Percentiles rank a stretch among this genome's conserved stretches.
phyloP scores from a whole-genome alignment of 2,113 vertebrate genomes.

The Morphnarchus princeps region DNA sequence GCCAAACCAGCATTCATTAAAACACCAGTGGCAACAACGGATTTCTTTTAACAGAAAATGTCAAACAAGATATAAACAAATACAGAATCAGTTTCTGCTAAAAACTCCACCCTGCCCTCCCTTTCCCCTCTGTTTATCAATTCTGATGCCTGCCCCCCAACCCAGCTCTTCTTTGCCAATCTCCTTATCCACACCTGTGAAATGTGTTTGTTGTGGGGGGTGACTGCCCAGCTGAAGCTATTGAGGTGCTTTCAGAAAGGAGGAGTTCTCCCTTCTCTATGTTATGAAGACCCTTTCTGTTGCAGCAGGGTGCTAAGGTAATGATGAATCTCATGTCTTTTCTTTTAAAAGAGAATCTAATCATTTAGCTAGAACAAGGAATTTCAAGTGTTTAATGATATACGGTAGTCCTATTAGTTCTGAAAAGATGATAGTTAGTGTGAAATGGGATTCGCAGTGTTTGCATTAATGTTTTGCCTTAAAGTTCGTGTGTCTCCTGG shows the following conservation, averaged over 20 bases:
- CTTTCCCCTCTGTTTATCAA: background rate
- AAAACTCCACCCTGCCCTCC: background rate
- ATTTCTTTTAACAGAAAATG: background rate
- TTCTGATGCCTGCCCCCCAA: background rate
- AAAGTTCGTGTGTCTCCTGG: background rate
- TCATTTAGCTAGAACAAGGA: background rate
- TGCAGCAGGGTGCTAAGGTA: background rate
- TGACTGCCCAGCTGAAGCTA: background rate
- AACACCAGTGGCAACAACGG: background rate
- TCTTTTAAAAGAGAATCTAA: background rate
- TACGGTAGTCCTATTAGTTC: fast-evolving
- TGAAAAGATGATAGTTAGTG: background rate
- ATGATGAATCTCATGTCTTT: background rate
- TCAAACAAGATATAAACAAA: background rate
- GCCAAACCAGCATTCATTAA: background rate
- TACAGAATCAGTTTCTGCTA: background rate
- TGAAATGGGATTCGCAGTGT: background rate
- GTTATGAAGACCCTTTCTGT: background rate
- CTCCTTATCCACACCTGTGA: background rate
- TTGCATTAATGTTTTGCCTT: background rate
- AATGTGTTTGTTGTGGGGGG: background rate
- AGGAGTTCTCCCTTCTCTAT: background rate
- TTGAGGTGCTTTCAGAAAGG: background rate
- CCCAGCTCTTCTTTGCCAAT: background rate
- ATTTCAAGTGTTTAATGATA: background rate